Evolutionary conservation across 2,888 invertebrate species (phyloP), one percentile per base, ranked within the genome.

Genomic region (Tridacna gigas): DNA sequence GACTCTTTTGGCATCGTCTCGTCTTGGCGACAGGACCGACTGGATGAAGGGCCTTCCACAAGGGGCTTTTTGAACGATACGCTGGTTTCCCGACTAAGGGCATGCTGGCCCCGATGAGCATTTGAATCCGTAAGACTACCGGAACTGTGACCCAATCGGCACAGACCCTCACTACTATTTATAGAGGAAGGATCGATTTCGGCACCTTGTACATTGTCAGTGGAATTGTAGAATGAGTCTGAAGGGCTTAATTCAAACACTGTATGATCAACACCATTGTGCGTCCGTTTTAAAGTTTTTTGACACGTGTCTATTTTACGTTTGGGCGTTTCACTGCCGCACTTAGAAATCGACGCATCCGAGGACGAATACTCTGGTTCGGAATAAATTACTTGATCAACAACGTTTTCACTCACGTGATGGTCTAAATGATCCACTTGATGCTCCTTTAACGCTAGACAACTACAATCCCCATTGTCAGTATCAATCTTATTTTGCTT

Each of bases 211-310:
- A 86, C 75, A 48, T 82, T 84, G 56, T 84, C 86, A 13, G 81
- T 79, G 12, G 86, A 84, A 67, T 73, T 84, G 65, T 84, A 83
- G 71, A 87, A 87, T 2, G 86, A 87, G 60, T 84, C 86, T 18
- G 86, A 87, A 0, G 86, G 86, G 80, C 86, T 84, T 28, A 87
- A 67, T 63, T 87, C 86, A 66, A 83, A 87, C n/a, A 87, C 86
- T 22, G 84, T 87, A 37, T 87, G 84, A 56, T 87, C 84, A 0
- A 82, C 69, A 56, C 82, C 82, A 37, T 87, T 87, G 67, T 82
- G 80, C 22, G 84, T 87, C 63, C 86, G 73, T 77, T 84, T 87
- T 65, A 87, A 71, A 13, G 86, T 87, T 81, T 80, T 82, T 74
- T 84, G 86, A 74, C 79, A 82, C 63, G 71, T 83, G 47, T 82